Percentiles rank a stretch among this genome's conserved stretches.
phyloP scores from a whole-genome alignment of 2,113 vertebrate species.

The Oenanthe melanoleuca region DNA sequence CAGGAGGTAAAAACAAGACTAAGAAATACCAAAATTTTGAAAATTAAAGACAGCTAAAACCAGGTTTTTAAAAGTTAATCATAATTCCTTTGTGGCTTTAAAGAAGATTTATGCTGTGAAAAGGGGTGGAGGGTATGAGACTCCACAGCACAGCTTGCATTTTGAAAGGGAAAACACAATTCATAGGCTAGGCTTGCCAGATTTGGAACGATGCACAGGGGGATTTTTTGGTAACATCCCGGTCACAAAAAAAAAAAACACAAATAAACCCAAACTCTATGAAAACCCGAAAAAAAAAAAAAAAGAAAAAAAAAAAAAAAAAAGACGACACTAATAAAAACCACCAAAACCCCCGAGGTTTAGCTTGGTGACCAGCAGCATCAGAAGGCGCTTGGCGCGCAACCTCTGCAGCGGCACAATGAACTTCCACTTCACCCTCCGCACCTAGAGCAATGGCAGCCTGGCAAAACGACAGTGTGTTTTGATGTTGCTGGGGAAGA shows the following conservation, averaged over 20 bases:
- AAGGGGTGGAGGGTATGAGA: neutral
- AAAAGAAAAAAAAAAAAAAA: neutral
- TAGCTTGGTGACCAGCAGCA: neutral
- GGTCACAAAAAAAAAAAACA: neutral
- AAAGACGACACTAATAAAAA: neutral
- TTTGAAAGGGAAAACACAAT: neutral
- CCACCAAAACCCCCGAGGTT: neutral
- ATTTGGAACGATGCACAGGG: neutral
- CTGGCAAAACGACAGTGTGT: neutral
- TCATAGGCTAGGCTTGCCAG: neutral
- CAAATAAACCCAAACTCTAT: neutral
- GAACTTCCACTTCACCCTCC: neutral
- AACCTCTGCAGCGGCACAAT: neutral
- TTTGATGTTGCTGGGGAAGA: constrained; percentile 7
- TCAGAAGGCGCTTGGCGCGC: neutral
- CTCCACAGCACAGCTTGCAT: neutral
- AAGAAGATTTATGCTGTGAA: neutral
- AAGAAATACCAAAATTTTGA: neutral
- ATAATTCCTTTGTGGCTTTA: neutral
- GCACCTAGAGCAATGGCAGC: neutral
- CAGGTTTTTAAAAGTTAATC: neutral
- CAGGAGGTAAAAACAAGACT: neutral
- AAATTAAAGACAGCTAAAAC: neutral
- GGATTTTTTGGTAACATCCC: neutral
- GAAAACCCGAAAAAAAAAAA: neutral